Base-by-base conservation (phyloP, 1,140 invertebrate species). In the Eriocheir sinensis region DNA sequence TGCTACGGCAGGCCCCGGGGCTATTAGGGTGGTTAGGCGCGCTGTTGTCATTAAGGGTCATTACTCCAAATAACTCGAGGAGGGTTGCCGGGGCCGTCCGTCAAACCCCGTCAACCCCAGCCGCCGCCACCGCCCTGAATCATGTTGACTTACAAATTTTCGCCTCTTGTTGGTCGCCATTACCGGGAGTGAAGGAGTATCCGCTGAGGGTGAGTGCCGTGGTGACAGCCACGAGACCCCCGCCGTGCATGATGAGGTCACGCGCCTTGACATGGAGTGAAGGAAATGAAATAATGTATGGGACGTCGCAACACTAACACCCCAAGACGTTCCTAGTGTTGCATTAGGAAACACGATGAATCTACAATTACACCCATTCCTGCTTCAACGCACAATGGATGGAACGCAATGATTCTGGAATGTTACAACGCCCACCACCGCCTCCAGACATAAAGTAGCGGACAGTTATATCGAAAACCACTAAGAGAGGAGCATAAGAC, bases 131-230 rank as follows among this genome's bases (percentile, higher is more conserved):
- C 12, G 60, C 9, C 60, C 60, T 1, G 27, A n/a, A 21, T n/a
- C 60, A 21, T 72, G 60, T 72, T 72, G 60, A 72, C 60, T 72
- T 72, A 72, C 60, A 72, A 72, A 72, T 72, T 72, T 72, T 72
- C 60, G 60, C 60, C 60, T 72, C 60, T n/a, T 72, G 60, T 72
- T 72, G 60, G 60, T 72, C n/a, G 60, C 27, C 60, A 72, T 72
- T 72, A 72, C 60, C 1, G 6, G 8, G 60, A n/a, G 60, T 72
- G 21, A 72, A 21, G 8, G 60, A 72, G 21, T 72, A 15, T 48
- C 44, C 15, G 60, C 60, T n/a, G 60, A 1, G 60, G 60, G 60
- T 72, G 60, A 27, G 21, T 12, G 21, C 60, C 60, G n/a, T n/a
- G 0, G 60, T 72, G 60, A 12, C 60, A n/a, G 21, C 60, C 4